phyloP scores from a whole-genome alignment of 2,797 vertebrate genomes.

The Micropoecilia bifurca region DNA sequence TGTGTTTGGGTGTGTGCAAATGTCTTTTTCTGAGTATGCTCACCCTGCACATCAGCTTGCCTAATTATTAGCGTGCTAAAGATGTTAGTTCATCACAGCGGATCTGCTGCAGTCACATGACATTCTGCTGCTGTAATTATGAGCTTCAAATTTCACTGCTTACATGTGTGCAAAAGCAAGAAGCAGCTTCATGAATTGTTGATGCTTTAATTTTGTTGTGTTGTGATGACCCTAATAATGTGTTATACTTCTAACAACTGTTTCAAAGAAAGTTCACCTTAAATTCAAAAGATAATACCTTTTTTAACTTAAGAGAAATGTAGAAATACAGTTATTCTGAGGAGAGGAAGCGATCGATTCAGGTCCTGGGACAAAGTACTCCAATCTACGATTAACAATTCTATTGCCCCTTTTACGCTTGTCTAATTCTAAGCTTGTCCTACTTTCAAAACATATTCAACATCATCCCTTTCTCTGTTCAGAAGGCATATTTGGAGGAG shows the following conservation, averaged over 20 bases:
- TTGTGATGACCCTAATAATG: neutral
- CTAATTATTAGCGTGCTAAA: slow-evolving; percentile 22
- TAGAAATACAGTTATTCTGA: no score
- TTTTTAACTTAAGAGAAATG: neutral
- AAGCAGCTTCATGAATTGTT: slow-evolving; percentile 1
- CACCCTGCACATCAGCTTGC: slow-evolving; percentile 3
- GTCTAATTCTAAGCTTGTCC: neutral
- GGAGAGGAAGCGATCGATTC: neutral
- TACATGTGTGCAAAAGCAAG: neutral
- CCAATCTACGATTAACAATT: neutral
- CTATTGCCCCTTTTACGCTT: neutral
- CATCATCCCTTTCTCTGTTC: neutral
- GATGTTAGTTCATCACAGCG: neutral
- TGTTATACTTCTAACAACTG: neutral
- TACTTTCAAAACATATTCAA: neutral
- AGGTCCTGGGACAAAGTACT: neutral
- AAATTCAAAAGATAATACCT: neutral
- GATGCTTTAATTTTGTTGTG: neutral
- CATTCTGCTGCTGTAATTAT: neutral
- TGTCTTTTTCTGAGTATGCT: slow-evolving; percentile 17
- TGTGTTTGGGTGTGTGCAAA: slow-evolving; percentile 2
- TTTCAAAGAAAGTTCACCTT: neutral
- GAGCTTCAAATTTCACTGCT: slow-evolving; percentile 14
- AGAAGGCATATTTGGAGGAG: neutral
- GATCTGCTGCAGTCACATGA: neutral